Conservation (phyloP, 2,113 vertebrate genomes). For the Amia ocellicauda region DNA sequence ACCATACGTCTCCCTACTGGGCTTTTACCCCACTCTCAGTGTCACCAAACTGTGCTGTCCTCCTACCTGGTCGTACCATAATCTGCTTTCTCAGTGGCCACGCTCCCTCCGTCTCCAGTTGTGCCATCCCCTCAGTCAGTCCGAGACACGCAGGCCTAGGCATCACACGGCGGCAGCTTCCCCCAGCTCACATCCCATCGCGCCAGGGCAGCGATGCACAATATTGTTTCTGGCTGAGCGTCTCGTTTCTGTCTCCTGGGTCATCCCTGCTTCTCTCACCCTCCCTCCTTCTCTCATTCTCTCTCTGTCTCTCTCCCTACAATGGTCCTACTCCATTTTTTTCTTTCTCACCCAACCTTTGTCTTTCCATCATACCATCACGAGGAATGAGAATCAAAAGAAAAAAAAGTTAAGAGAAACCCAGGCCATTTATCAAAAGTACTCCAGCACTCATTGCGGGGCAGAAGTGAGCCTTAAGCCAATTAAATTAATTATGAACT, state of each 20-base stretch:
- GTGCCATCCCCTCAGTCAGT: not conserved
- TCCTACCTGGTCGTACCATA: too few species aligned
- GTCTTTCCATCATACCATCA: too few species aligned
- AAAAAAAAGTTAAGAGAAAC: too few species aligned
- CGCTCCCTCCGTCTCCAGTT: not conserved
- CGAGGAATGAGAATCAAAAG: too few species aligned
- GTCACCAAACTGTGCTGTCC: too few species aligned
- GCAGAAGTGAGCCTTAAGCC: too few species aligned
- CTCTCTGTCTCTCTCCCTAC: not conserved
- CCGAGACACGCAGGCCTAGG: not conserved
- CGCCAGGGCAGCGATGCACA: slow-evolving; percentile 26
- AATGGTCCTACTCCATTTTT: not conserved
- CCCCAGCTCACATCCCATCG: slow-evolving; percentile 23
- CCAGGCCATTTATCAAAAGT: too few species aligned
- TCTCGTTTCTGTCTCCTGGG: not conserved
- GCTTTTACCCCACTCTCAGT: too few species aligned
- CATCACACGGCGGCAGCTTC: slow-evolving; percentile 19
- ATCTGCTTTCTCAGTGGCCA: not conserved
- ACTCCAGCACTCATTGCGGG: too few species aligned
- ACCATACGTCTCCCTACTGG: too few species aligned
- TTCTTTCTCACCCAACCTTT: slow-evolving; percentile 20
- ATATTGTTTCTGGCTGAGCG: slow-evolving; percentile 33
- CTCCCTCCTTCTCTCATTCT: not conserved
- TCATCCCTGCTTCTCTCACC: not conserved
- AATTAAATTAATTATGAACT: too few species aligned